Percentiles rank a stretch among this genome's conserved stretches.
These are phyloP conservation scores for Lycophotia porphyrea DNA, from an alignment of 2,888 invertebrate genomes.

Conservation along the genomic window DNA sequence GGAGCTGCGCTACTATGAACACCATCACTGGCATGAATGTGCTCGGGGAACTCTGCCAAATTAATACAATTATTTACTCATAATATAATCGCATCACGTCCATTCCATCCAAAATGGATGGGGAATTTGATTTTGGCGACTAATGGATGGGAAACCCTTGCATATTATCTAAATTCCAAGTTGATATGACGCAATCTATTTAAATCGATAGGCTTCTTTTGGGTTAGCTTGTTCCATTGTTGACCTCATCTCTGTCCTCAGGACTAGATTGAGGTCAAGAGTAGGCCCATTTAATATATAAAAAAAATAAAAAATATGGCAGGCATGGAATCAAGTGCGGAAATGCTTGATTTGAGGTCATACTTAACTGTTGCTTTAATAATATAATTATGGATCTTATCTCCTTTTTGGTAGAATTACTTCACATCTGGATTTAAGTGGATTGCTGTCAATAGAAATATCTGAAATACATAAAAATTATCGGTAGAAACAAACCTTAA, in stretches of 20 bases:
- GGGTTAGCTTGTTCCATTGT: no score
- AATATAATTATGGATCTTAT: not conserved
- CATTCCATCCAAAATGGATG: not conserved
- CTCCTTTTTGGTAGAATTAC: not conserved
- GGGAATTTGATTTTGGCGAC: not conserved
- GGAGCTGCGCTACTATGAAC: constrained; percentile 96
- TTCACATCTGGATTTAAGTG: not conserved
- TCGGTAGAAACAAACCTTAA: constrained; percentile 87
- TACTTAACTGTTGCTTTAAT: not conserved
- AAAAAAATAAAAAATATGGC: no score
- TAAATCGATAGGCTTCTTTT: no score
- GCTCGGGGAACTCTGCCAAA: constrained; percentile 92
- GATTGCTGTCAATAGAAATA: not conserved
- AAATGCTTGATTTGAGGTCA: not conserved
- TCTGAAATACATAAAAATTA: not conserved
- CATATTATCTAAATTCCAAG: not conserved
- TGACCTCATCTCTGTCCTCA: no score
- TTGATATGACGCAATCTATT: no score
- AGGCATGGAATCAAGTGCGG: no score
- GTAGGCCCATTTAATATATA: no score
- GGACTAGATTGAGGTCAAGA: no score
- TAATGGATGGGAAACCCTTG: constrained; percentile 7
- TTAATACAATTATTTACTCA: not conserved
- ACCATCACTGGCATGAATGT: constrained; percentile 96
- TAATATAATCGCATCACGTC: not conserved